These are phyloP conservation scores for Columba janthina DNA, from an alignment of 2,113 vertebrate species.

Conservation along the genomic window DNA sequence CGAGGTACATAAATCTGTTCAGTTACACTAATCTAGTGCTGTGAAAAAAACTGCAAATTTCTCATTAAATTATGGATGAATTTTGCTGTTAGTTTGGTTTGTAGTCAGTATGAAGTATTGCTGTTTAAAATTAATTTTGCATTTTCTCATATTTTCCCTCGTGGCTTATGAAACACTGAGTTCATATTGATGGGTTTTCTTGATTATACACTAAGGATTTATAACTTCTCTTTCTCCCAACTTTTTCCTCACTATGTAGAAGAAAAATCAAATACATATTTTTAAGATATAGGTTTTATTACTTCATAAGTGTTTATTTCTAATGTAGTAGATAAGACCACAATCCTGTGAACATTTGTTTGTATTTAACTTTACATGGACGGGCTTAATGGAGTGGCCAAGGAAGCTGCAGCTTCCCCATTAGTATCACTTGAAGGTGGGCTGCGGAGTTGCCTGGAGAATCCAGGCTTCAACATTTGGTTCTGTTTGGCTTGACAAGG, in stretches of 20 bases:
- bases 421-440: neutral
- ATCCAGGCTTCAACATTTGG: neutral
- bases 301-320: neutral
- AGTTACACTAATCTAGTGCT: neutral
- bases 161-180: neutral
- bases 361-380: neutral
- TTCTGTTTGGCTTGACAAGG: neutral
- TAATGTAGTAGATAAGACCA: neutral
- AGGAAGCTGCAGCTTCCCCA: neutral
- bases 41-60: neutral
- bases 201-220: neutral
- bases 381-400: neutral
- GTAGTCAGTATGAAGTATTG: neutral
- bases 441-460: rapidly evolving
- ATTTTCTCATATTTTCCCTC: constrained; percentile 4
- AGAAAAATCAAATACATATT: neutral
- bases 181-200: neutral
- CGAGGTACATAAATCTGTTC: constrained; percentile 32
- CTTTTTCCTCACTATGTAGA: neutral
- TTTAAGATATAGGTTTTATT: neutral
- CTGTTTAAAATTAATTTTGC: neutral
- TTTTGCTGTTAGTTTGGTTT: constrained; percentile 1
- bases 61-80: constrained; percentile 1
- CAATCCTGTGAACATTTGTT: neutral
- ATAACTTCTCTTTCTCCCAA: neutral